These are phyloP conservation scores for Luperina nickerlii DNA, from an alignment of 2,888 invertebrate species.

Conservation along the genomic window DNA sequence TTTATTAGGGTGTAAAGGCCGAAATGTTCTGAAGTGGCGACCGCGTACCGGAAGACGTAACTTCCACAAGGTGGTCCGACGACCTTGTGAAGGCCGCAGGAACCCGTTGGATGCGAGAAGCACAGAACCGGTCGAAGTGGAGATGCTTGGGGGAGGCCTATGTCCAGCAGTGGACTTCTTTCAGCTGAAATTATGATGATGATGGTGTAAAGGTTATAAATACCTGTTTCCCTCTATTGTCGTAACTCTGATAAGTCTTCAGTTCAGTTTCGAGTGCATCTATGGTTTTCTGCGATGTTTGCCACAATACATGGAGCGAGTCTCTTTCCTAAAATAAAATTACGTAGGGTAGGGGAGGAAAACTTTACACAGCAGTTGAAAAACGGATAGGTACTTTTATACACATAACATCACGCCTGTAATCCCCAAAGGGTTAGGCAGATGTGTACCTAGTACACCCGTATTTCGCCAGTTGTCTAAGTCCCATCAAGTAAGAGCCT, in stretches of 20 bases:
- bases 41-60: too few species aligned
- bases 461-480: neutral
- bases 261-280: constrained; percentile 92
- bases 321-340: constrained; percentile 90
- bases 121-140: too few species aligned
- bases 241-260: constrained; percentile 87
- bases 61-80: too few species aligned
- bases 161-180: too few species aligned
- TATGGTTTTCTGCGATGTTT: constrained; percentile 92
- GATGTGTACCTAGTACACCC: neutral
- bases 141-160: too few species aligned
- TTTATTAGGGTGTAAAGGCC: neutral
- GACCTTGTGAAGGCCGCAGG: too few species aligned
- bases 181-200: too few species aligned
- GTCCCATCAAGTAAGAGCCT: neutral
- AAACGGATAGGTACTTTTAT: neutral
- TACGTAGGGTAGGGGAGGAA: neutral
- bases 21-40: too few species aligned
- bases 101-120: too few species aligned
- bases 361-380: neutral
- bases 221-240: constrained; percentile 76
- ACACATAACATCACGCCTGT: neutral
- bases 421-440: neutral
- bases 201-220: neutral
- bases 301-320: constrained; percentile 92